phyloP scores from a whole-genome alignment of 2,888 invertebrate species.

The Dinocampus coccinellae region DNA sequence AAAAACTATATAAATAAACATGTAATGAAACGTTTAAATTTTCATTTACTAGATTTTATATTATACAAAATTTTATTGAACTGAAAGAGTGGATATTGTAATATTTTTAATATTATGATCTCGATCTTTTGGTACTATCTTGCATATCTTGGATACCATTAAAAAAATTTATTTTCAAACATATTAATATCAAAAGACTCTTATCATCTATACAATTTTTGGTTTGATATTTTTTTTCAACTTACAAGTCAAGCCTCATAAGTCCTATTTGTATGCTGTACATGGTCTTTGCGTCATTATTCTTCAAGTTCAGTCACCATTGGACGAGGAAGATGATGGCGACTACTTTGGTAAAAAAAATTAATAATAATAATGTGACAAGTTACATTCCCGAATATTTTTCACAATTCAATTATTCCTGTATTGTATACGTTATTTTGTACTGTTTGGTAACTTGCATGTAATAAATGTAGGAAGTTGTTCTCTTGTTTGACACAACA shows the following conservation, averaged over 20 bases:
- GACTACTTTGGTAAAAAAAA: constrained; percentile 12
- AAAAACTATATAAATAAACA: too few relatives aligned
- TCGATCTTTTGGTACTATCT: too few relatives aligned
- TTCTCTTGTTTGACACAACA: constrained; percentile 32
- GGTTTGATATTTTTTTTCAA: constrained; percentile 30
- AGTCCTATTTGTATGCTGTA: constrained; percentile 62
- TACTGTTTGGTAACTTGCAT: neutral
- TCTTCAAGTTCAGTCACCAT: constrained; percentile 45
- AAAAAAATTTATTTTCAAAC: too few relatives aligned
- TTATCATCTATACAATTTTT: neutral
- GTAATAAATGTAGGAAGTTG: neutral
- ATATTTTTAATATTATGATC: too few relatives aligned
- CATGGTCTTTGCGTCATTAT: constrained; percentile 64
- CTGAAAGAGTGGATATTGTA: too few relatives aligned
- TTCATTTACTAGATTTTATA: too few relatives aligned
- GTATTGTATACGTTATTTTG: neutral
- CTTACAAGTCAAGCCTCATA: constrained; percentile 67
- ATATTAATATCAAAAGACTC: too few relatives aligned
- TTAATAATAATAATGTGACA: too few relatives aligned
- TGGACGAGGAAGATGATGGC: constrained; percentile 22
- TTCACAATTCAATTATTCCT: neutral
- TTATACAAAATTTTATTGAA: too few relatives aligned
- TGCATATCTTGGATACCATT: too few relatives aligned
- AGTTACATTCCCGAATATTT: too few relatives aligned
- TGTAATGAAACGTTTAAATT: too few relatives aligned